Evolutionary conservation across 2,888 invertebrate genomes (phyloP).

Genomic region (Megalurothrips usitatus): DNA sequence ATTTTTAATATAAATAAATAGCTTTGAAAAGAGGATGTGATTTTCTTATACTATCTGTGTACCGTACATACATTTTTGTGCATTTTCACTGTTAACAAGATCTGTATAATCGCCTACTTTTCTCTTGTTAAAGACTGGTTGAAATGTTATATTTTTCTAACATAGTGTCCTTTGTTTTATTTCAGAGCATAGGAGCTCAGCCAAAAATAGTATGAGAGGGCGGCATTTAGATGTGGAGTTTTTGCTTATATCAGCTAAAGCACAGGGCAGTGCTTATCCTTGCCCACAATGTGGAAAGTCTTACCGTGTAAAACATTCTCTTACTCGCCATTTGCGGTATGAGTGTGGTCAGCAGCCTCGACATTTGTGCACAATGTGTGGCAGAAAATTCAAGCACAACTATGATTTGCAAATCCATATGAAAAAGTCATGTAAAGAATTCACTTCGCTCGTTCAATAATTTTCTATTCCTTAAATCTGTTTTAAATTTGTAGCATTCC

Average conservation of each 20-base stretch:
- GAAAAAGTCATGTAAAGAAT: slow-evolving; percentile 5
- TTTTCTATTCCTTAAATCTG: not conserved
- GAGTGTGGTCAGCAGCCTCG: slow-evolving; percentile 42
- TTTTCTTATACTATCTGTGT: not conserved
- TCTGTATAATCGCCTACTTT: too few relatives aligned
- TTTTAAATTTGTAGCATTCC: not conserved
- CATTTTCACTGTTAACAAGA: too few relatives aligned
- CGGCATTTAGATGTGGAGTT: slow-evolving; percentile 9
- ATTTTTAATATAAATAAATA: not conserved
- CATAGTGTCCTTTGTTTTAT: not conserved
- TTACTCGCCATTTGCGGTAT: slow-evolving; percentile 43
- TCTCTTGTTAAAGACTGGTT: too few relatives aligned
- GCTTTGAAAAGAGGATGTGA: not conserved
- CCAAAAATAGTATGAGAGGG: not conserved
- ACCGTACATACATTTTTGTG: too few relatives aligned
- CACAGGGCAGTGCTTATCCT: not conserved
- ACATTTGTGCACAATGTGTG: slow-evolving; percentile 35
- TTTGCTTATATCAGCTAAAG: not conserved
- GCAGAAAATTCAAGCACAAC: slow-evolving; percentile 36
- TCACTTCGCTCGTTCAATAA: not conserved
- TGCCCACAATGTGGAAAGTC: slow-evolving; percentile 49
- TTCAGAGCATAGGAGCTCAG: not conserved
- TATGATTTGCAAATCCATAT: slow-evolving; percentile 34
- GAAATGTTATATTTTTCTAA: not conserved
- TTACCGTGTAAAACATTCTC: slow-evolving; percentile 47